phyloP scores from a whole-genome alignment of 2,888 invertebrate genomes.

The Platycheirus rosarum region DNA sequence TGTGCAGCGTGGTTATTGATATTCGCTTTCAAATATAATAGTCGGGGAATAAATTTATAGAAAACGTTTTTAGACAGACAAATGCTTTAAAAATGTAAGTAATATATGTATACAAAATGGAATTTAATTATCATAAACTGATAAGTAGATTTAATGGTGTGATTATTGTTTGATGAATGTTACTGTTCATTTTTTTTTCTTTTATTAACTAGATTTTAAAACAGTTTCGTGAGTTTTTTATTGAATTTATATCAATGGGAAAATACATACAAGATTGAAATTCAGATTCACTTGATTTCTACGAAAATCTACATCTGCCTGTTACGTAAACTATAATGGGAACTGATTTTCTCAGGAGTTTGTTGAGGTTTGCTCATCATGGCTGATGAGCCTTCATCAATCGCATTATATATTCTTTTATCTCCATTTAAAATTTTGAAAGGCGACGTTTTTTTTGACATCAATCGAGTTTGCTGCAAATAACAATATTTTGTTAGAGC shows the following conservation, averaged over 20 bases:
- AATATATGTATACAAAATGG: too few species aligned
- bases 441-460: slow-evolving; percentile 21
- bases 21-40: too few species aligned
- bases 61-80: too few species aligned
- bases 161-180: too few species aligned
- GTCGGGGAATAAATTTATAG: too few species aligned
- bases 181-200: too few species aligned
- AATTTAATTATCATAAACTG: too few species aligned
- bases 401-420: slow-evolving; percentile 7
- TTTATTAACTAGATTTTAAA: not conserved
- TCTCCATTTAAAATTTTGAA: slow-evolving; percentile 26
- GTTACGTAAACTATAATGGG: slow-evolving; percentile 57
- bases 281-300: slow-evolving; percentile 6
- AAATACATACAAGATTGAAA: slow-evolving; percentile 37
- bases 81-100: too few species aligned
- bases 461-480: slow-evolving; percentile 47
- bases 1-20: too few species aligned
- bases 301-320: slow-evolving; percentile 37
- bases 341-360: slow-evolving; percentile 32
- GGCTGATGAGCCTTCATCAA: slow-evolving; percentile 24
- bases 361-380: slow-evolving; percentile 23
- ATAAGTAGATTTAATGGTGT: too few species aligned
- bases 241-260: slow-evolving; percentile 20
- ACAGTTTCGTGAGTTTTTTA: slow-evolving; percentile 11
- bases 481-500: slow-evolving; percentile 49